Evolutionary conservation across 2,797 vertebrate genomes (phyloP).

Genomic region (Lepilemur ruficaudatus): DNA sequence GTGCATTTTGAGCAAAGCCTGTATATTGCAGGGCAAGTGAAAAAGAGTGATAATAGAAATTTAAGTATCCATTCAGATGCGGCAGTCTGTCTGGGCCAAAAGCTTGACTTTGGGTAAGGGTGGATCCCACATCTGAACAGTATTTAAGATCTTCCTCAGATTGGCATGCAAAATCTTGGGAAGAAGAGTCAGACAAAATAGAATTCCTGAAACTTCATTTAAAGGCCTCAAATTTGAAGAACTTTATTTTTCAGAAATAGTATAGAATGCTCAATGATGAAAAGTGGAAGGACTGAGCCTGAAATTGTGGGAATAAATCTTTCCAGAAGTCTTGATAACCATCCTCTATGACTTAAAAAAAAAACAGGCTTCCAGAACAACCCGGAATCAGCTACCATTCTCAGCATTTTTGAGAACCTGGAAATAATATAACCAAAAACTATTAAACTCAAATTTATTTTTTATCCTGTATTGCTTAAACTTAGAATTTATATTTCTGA

Average conservation of each 20-base stretch:
- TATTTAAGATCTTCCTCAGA: background rate
- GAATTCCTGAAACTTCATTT: background rate
- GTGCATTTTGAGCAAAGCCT: background rate
- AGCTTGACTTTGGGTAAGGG: background rate
- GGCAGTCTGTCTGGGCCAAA: background rate
- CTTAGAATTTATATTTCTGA: slow-evolving; percentile 33
- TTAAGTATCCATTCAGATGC: background rate
- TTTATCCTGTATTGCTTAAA: background rate
- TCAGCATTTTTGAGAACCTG: background rate
- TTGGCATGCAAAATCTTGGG: background rate
- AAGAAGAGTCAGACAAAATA: background rate
- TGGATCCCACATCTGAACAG: background rate
- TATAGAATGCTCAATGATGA: background rate
- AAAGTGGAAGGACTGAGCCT: background rate
- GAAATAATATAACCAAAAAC: slow-evolving; percentile 1
- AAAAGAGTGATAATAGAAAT: background rate
- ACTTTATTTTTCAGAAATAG: background rate
- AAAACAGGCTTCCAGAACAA: background rate
- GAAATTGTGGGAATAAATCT: background rate
- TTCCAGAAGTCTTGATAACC: background rate
- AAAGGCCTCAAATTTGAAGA: background rate
- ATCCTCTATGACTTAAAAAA: background rate
- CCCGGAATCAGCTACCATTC: background rate
- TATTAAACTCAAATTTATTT: background rate
- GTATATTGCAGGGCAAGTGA: background rate